These are phyloP conservation scores for Liolophura sinensis DNA, from an alignment of 1,140 invertebrate species.

Conservation along the genomic window DNA sequence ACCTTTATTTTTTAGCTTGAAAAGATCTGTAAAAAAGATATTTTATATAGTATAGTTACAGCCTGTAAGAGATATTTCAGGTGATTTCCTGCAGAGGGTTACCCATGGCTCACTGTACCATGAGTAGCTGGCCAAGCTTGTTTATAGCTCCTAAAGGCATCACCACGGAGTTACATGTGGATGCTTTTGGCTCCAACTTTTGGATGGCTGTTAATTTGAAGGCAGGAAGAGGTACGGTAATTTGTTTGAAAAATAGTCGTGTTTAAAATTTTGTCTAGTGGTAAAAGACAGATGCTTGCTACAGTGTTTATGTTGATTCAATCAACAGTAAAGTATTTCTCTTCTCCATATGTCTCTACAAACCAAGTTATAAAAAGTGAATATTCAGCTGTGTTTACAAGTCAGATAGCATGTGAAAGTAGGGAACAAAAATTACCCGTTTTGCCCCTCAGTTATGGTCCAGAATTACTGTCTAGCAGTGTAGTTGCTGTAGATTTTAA, in stretches of 20 bases:
- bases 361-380: background rate
- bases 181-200: conserved; percentile 52
- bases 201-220: conserved; percentile 53
- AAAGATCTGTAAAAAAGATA: too few relatives aligned
- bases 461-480: too few relatives aligned
- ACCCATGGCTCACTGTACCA: conserved; percentile 32
- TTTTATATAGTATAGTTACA: background rate
- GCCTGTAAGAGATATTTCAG: conserved; percentile 15
- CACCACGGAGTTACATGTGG: conserved; percentile 44
- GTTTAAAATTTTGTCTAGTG: background rate
- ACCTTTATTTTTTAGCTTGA: too few relatives aligned
- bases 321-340: too few relatives aligned
- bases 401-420: background rate
- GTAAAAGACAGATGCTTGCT: too few relatives aligned
- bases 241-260: too few relatives aligned
- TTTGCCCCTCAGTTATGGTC: too few relatives aligned
- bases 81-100: conserved; percentile 41
- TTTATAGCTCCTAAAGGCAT: conserved; percentile 45
- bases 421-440: too few relatives aligned
- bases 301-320: too few relatives aligned
- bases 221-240: conserved; percentile 48
- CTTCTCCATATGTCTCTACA: too few relatives aligned
- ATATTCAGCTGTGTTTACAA: background rate
- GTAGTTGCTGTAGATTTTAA: too few relatives aligned
- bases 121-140: conserved; percentile 54